Percentiles rank a stretch among this genome's conserved stretches.
Conservation (phyloP, 2,113 vertebrate species). For the Tetrao urogallus region DNA sequence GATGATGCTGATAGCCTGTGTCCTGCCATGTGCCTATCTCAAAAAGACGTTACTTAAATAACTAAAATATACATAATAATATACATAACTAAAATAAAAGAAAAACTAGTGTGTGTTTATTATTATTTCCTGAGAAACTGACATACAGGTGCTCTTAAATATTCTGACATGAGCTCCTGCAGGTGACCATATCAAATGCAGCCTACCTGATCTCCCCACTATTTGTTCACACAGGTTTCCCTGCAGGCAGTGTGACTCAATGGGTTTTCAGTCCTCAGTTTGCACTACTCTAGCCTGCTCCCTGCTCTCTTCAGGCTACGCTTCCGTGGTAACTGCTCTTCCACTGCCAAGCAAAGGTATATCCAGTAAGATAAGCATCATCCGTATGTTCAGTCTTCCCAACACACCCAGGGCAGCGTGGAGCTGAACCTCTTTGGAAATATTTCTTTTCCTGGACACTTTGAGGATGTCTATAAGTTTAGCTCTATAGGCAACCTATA, state of each 20-base stretch:
- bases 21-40: too few species aligned
- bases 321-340: not conserved
- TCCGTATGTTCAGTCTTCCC: accelerated
- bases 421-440: not conserved
- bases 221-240: accelerated
- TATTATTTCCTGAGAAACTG: not conserved
- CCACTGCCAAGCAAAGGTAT: not conserved
- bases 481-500: not conserved
- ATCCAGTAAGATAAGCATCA: not conserved
- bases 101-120: not conserved
- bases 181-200: not conserved
- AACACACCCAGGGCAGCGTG: not conserved
- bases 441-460: not conserved
- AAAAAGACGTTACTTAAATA: not conserved
- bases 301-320: not conserved
- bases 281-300: not conserved
- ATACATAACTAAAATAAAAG: not conserved
- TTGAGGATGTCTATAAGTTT: not conserved
- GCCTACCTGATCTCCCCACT: not conserved
- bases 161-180: not conserved
- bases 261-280: not conserved
- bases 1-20: not conserved
- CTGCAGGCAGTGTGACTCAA: not conserved
- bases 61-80: not conserved
- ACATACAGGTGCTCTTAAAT: not conserved